phyloP scores from a whole-genome alignment of 2,113 vertebrate genomes.

The Scartelaos histophorus region DNA sequence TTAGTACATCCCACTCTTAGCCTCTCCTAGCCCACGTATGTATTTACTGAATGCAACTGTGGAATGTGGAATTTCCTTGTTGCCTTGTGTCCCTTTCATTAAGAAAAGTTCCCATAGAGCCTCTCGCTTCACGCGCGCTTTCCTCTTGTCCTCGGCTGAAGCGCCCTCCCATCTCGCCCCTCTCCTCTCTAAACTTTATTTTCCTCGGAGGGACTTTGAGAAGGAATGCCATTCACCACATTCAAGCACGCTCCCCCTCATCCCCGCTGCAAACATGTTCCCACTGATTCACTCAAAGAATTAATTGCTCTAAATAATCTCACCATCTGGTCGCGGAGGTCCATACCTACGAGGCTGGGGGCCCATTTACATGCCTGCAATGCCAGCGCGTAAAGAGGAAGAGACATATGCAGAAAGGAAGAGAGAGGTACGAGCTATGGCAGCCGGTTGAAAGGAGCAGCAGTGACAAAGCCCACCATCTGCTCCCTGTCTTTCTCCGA shows the following conservation, averaged over 20 bases:
- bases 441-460: conserved; percentile 87
- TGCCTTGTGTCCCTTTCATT: conserved; percentile 63
- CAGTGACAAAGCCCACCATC: conserved; percentile 91
- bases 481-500: conserved; percentile 95
- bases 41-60: conserved; percentile 10
- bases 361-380: conserved; percentile 86
- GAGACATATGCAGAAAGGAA: conserved; percentile 76
- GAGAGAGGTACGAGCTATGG: conserved; percentile 80
- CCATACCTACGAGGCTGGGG: conserved; percentile 88
- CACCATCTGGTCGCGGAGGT: conserved; percentile 96
- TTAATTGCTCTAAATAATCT: conserved; percentile 99
- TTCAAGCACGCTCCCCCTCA: conserved; percentile 81
- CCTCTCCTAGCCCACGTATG: background rate
- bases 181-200: conserved; percentile 41
- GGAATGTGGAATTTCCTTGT: conserved; percentile 60
- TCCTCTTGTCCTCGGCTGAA: conserved; percentile 51
- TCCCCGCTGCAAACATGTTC: conserved; percentile 91
- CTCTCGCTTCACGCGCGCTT: conserved; percentile 49
- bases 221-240: conserved; percentile 84
- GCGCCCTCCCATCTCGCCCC: conserved; percentile 40
- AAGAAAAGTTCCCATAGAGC: conserved; percentile 77
- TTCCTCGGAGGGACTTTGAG: conserved; percentile 74
- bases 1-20: background rate
- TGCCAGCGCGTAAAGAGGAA: conserved; percentile 48
- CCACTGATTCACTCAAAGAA: conserved; percentile 98